phyloP scores from a whole-genome alignment of 2,797 vertebrate genomes.

The Eleutherodactylus coqui region DNA sequence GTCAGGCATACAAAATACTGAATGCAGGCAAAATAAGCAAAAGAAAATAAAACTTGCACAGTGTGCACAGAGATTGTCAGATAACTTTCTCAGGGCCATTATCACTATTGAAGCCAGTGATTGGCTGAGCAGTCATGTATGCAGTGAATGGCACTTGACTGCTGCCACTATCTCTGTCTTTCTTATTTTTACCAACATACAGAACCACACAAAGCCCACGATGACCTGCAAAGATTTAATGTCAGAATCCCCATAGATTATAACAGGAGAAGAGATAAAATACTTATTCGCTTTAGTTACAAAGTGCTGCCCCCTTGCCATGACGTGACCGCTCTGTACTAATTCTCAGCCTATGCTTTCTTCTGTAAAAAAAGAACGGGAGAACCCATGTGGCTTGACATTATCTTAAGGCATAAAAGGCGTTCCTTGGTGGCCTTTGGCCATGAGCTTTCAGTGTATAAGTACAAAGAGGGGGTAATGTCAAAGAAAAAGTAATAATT shows the following conservation, averaged over 20 bases:
- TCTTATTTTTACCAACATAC: background rate
- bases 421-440: background rate
- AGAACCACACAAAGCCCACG: background rate
- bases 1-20: no score
- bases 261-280: background rate
- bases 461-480: background rate
- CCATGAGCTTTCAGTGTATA: background rate
- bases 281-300: background rate
- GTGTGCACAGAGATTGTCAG: no score
- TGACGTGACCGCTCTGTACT: background rate
- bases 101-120: no score
- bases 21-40: no score
- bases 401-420: background rate
- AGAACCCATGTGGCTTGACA: constrained; percentile 22
- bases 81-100: no score
- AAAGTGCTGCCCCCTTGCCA: background rate
- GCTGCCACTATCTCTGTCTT: background rate
- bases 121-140: no score
- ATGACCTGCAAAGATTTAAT: background rate
- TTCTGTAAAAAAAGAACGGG: background rate
- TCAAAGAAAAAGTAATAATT: background rate
- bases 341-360: background rate
- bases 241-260: background rate
- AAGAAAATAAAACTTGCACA: no score
- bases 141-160: no score